A percentile compares a stretch with the other conserved stretches of the same genome.
Evolutionary conservation across 2,113 vertebrate genomes (phyloP).

Genomic region (Loxodonta africana): DNA sequence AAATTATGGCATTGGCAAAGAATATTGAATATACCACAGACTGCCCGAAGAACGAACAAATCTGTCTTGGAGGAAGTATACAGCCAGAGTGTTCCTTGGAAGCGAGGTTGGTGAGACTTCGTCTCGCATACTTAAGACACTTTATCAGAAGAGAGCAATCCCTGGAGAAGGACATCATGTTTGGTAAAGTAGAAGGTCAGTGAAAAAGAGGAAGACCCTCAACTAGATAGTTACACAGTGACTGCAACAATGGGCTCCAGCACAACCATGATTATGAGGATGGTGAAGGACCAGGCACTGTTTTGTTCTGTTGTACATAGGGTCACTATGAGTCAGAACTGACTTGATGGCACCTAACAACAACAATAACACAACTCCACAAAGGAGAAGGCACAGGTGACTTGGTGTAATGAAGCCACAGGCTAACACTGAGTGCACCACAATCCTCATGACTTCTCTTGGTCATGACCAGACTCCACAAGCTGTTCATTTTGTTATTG

Average conservation of each 20-base stretch:
- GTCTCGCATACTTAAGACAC: background rate
- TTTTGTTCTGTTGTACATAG: background rate
- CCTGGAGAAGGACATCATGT: background rate
- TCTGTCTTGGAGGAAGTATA: background rate
- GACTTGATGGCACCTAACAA: background rate
- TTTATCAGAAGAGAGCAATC: background rate
- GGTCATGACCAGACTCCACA: background rate
- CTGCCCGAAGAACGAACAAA: background rate
- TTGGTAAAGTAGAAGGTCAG: background rate
- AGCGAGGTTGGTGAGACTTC: background rate
- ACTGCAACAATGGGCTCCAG: background rate
- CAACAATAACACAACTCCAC: too few species aligned
- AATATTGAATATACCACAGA: background rate
- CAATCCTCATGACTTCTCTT: background rate
- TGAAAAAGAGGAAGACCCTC: background rate
- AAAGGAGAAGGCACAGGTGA: background rate
- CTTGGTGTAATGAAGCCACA: background rate
- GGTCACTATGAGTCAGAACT: background rate
- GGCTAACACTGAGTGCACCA: background rate
- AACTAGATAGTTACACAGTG: background rate
- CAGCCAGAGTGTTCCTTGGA: background rate
- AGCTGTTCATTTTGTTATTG: background rate
- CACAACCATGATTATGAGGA: background rate
- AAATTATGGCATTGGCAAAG: background rate
- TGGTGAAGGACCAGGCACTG: background rate